Conservation (phyloP, 2,797 vertebrate species). For the Crenichthys baileyi region DNA sequence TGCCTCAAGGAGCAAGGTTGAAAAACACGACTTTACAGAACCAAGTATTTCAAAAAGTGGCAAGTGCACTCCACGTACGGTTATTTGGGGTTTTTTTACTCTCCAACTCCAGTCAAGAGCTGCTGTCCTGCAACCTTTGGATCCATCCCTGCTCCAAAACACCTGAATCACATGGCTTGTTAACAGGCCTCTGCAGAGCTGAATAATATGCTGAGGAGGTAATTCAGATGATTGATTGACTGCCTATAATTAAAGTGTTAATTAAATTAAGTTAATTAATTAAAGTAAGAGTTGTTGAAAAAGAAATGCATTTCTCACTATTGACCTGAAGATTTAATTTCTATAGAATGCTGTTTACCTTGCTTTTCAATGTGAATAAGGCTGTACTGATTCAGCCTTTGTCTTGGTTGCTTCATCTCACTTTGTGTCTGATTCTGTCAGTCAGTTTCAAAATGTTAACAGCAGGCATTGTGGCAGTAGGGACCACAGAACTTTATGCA, state of each 20-base stretch:
- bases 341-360: neutral
- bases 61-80: too few species aligned
- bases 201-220: neutral
- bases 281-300: neutral
- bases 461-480: neutral
- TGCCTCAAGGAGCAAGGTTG: too few species aligned
- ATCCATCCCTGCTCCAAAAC: too few species aligned
- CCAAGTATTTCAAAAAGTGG: too few species aligned
- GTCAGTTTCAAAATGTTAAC: neutral
- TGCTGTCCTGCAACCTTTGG: too few species aligned
- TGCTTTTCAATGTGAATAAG: neutral
- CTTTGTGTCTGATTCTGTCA: neutral
- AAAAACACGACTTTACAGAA: too few species aligned
- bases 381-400: neutral
- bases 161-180: too few species aligned
- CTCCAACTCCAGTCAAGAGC: too few species aligned
- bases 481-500: neutral
- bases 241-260: neutral
- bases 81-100: too few species aligned
- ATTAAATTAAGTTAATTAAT: too few species aligned
- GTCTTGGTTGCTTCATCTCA: neutral
- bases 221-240: neutral
- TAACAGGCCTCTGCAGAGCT: too few species aligned
- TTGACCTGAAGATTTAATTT: neutral
- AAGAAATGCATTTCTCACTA: neutral